Conservation (phyloP, 1,140 invertebrate genomes). For the Aphelenchoides avenae region DNA sequence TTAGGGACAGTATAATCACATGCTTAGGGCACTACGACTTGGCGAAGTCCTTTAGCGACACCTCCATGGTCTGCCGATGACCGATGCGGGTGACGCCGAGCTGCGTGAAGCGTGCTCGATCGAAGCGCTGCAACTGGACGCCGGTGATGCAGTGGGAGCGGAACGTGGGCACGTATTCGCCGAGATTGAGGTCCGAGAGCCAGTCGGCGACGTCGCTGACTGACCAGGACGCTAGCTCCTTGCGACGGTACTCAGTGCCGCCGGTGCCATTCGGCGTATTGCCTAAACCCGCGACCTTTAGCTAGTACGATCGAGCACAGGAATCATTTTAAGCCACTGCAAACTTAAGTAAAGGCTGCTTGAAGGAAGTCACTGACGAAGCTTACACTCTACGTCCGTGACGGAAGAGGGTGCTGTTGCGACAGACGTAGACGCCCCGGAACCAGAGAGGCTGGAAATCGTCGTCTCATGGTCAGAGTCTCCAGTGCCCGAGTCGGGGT, state of each 20-base stretch:
- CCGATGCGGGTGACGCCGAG: conserved; percentile 65
- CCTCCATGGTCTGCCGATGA: conserved; percentile 65
- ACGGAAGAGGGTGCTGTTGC: too few relatives aligned
- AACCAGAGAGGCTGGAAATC: conserved; percentile 24
- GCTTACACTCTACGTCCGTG: too few relatives aligned
- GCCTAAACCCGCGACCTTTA: too few relatives aligned
- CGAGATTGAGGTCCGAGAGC: conserved; percentile 61
- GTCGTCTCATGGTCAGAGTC: conserved; percentile 46
- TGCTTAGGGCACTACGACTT: too few relatives aligned
- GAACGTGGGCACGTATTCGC: conserved; percentile 64
- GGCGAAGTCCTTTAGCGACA: conserved; percentile 25
- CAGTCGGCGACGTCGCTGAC: conserved; percentile 64
- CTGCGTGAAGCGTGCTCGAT: conserved; percentile 63
- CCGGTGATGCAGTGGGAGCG: conserved; percentile 62
- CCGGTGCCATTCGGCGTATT: too few relatives aligned
- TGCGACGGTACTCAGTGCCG: too few relatives aligned
- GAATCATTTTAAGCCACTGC: too few relatives aligned
- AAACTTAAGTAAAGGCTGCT: too few relatives aligned
- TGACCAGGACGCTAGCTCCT: conserved; percentile 62
- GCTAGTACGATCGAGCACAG: too few relatives aligned
- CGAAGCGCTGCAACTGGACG: conserved; percentile 62
- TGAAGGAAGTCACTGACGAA: too few relatives aligned
- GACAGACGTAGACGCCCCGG: conserved; percentile 3
- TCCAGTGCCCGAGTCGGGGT: conserved; percentile 48
- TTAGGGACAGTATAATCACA: too few relatives aligned